Conservation (phyloP, 2,888 invertebrate genomes). For the Pandemis heparana region DNA sequence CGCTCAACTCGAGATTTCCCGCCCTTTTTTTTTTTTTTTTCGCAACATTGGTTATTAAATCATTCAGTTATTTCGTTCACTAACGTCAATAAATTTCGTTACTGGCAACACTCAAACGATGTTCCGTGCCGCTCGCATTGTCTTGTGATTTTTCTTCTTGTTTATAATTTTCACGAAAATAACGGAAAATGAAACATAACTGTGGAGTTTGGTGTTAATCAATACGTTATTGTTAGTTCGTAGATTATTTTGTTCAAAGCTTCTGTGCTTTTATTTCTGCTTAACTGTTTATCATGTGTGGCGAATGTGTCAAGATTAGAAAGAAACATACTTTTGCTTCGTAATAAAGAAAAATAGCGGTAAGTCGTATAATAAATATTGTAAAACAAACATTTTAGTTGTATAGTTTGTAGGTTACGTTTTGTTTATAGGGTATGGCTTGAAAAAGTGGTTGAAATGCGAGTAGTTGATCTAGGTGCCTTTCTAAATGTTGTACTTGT, state of each 20-base stretch:
- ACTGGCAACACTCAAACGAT: slow-evolving; percentile 32
- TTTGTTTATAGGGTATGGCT: slow-evolving; percentile 53
- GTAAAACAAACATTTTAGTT: slow-evolving; percentile 43
- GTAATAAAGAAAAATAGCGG: slow-evolving; percentile 72
- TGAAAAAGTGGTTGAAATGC: slow-evolving; percentile 54
- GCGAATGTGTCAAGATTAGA: slow-evolving; percentile 76
- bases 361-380: slow-evolving; percentile 65
- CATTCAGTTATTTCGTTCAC: slow-evolving; percentile 17
- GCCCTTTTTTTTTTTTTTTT: too few relatives aligned
- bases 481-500: slow-evolving; percentile 71
- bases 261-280: slow-evolving; percentile 50
- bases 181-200: slow-evolving; percentile 77
- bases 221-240: slow-evolving; percentile 45
- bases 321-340: slow-evolving; percentile 80
- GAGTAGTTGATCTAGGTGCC: slow-evolving; percentile 55
- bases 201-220: slow-evolving; percentile 60
- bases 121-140: slow-evolving; percentile 54
- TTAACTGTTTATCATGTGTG: slow-evolving; percentile 73
- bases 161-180: slow-evolving; percentile 74
- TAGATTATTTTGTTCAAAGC: slow-evolving; percentile 26
- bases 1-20: too few relatives aligned
- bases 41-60: background rate
- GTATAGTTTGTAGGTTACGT: slow-evolving; percentile 45
- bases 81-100: slow-evolving; percentile 19
- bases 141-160: slow-evolving; percentile 73